phyloP scores from a whole-genome alignment of 1,140 invertebrate species.

The Idris sp. region DNA sequence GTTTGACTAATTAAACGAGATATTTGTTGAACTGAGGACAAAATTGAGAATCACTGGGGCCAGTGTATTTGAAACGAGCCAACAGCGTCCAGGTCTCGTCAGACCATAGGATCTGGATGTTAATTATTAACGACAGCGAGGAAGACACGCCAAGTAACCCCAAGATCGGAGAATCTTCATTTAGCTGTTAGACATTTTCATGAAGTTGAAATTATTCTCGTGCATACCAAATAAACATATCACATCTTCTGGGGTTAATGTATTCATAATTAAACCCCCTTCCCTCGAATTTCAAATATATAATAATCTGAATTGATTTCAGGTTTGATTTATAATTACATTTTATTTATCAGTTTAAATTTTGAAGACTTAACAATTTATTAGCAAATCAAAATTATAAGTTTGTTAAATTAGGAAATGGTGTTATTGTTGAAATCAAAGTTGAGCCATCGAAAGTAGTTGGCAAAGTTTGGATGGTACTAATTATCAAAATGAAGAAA shows the following conservation, averaged over 20 bases:
- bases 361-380: no score
- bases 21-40: constrained; percentile 17
- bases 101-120: constrained; percentile 65
- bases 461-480: constrained; percentile 64
- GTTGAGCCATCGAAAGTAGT: constrained; percentile 32
- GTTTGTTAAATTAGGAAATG: no score
- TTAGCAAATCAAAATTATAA: no score
- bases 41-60: constrained; percentile 55
- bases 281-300: constrained; percentile 41
- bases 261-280: constrained; percentile 58
- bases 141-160: constrained; percentile 68
- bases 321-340: no score
- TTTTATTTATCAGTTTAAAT: no score
- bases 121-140: constrained; percentile 69
- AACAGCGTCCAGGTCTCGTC: constrained; percentile 61
- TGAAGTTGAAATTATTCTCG: constrained; percentile 66
- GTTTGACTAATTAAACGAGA: neutral
- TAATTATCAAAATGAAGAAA: constrained; percentile 68
- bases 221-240: constrained; percentile 65
- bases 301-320: no score
- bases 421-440: constrained; percentile 37
- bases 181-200: constrained; percentile 70
- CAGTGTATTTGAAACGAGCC: constrained; percentile 39
- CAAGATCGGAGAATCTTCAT: constrained; percentile 63
- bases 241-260: constrained; percentile 52